Percentiles rank a stretch among this genome's conserved stretches.
Evolutionary conservation across 2,888 invertebrate species (phyloP).

Genomic region (Griposia aprilina): DNA sequence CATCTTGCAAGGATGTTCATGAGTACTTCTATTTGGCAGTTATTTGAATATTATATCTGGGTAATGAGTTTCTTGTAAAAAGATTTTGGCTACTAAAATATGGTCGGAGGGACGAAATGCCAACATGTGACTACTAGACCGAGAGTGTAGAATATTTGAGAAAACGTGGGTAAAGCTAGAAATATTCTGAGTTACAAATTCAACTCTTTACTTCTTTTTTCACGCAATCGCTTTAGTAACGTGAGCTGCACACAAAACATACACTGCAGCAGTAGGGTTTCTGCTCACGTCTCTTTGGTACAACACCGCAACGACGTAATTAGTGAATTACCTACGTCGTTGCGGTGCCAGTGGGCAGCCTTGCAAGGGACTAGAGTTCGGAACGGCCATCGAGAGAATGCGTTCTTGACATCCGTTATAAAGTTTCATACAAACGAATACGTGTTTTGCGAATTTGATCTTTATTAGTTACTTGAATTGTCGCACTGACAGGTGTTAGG

Average conservation of each 20-base stretch:
- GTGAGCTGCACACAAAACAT: neutral
- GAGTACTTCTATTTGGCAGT: constrained; percentile 4
- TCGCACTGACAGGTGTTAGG: no score
- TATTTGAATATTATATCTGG: constrained; percentile 3
- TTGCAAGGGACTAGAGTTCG: constrained; percentile 39
- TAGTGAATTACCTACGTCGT: neutral
- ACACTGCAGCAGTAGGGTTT: neutral
- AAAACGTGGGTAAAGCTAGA: neutral
- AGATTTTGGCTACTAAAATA: neutral
- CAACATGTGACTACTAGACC: neutral
- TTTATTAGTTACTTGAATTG: no score
- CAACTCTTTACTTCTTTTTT: neutral
- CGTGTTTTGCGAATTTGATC: no score
- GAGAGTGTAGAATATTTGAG: neutral
- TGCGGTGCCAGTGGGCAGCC: constrained; percentile 7
- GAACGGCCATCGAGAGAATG: no score
- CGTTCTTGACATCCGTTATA: no score
- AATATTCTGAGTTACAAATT: neutral
- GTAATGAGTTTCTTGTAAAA: neutral
- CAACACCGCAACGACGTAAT: neutral
- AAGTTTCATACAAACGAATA: no score
- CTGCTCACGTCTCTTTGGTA: neutral
- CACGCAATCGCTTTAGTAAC: neutral
- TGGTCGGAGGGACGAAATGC: neutral
- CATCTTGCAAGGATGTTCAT: constrained; percentile 1